Evolutionary conservation across 1,140 invertebrate species (phyloP).

Genomic region (Drosophila biarmipes): DNA sequence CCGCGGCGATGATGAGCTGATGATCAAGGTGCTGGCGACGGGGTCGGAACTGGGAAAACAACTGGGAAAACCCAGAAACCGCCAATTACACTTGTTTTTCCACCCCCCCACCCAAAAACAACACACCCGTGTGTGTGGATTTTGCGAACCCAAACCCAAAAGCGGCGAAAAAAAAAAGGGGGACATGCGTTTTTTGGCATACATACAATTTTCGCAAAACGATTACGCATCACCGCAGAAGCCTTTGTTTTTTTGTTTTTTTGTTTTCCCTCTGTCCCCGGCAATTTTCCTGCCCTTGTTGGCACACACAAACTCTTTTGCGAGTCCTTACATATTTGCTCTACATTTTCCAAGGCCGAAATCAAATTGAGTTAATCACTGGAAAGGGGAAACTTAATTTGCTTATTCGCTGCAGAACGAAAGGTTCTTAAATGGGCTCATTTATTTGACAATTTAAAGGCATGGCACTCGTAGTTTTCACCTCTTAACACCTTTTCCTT

Average conservation of each 20-base stretch:
- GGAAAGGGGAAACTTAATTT: not conserved
- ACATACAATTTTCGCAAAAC: constrained; percentile 44
- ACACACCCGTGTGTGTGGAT: constrained; percentile 6
- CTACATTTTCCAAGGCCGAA: too few species aligned
- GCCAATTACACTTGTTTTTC: constrained; percentile 56
- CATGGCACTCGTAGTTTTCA: not conserved
- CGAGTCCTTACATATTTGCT: not conserved
- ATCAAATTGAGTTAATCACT: not conserved
- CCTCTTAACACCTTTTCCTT: too few species aligned
- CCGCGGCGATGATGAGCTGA: constrained; percentile 9
- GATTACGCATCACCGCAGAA: constrained; percentile 49
- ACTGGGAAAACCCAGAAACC: constrained; percentile 38
- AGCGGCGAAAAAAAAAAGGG: not conserved
- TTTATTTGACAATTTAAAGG: not conserved
- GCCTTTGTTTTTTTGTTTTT: constrained; percentile 2
- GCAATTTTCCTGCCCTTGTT: not conserved
- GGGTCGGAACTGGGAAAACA: constrained; percentile 27
- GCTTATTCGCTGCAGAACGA: not conserved
- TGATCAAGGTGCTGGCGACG: constrained; percentile 14
- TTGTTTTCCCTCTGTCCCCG: not conserved
- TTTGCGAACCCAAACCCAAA: not conserved
- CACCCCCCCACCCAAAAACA: constrained; percentile 18
- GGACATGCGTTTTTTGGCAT: constrained; percentile 27
- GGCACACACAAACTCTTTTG: not conserved
- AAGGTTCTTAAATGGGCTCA: not conserved